Base-by-base conservation (phyloP, 2,888 invertebrate species). In the Coelinius sp. region DNA sequence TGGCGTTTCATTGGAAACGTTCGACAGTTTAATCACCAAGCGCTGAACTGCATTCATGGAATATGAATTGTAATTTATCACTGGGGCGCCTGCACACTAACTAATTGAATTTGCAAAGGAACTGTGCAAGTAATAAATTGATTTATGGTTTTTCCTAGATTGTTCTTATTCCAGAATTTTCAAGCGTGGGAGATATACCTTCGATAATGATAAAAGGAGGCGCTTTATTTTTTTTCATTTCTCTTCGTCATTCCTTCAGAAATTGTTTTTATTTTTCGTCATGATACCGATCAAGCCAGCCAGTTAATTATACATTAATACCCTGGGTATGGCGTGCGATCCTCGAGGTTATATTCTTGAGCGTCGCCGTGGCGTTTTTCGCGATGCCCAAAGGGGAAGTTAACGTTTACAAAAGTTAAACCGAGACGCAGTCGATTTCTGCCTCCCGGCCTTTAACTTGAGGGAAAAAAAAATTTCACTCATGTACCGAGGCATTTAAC, bases 241-340 rank as follows among this genome's bases (percentile, higher is more conserved):
- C 8, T 17, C 17, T 7, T 8, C n/a, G 27, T 31, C 6, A 31
- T 31, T 31, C n/a, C 6, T 31, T 31, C 7, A 3, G 1, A 38
- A 38, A 22, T 63, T 71, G 49, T 71, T 62, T 71, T 63, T 71
- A 49, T 71, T 62, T 71, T 62, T 41, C 41, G 31, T 24, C 17
- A 14, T 79, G 84, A 86, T 86, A 85, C 71, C 74, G 62, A 86
- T 86, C 84, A 83, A 80, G 79, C 82, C 77, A 80, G 78, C 81
- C 79, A 80, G 84, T 84, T 86, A 86, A 86, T 86, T 86, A 86
- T 85, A 85, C 82, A 85, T 86, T 86, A 85, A 86, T 85, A 82
- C 81, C 80, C 82, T 73, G 41, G 17, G 27, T 68, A 53, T 71
- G 68, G 85, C 85, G 84, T 85, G 85, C 82, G 81, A 85, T 83